Conservation (phyloP, 2,797 vertebrate genomes). For the Gorsachius magnificus region DNA sequence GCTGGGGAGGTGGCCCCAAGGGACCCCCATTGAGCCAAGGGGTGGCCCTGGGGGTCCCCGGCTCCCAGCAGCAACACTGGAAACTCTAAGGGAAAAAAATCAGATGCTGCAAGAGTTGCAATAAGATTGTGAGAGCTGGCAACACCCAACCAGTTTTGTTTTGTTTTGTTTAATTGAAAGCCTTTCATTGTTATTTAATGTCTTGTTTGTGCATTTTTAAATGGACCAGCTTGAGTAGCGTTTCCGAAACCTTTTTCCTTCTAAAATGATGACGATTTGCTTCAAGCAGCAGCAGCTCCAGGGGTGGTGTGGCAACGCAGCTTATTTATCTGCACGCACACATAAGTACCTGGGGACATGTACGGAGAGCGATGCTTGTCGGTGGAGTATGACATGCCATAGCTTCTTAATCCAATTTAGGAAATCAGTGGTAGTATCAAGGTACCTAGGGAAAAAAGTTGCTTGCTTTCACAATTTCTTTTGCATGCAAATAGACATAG, state of each 20-base stretch:
- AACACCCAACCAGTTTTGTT: neutral
- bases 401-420: accelerated
- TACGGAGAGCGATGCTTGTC: accelerated
- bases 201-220: constrained; percentile 5
- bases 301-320: neutral
- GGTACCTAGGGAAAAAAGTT: neutral
- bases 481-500: neutral
- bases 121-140: neutral
- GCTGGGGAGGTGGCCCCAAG: neutral
- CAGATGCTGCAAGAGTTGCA: neutral
- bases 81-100: neutral
- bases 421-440: neutral
- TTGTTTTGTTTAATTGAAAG: neutral
- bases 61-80: neutral
- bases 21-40: neutral
- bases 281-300: neutral
- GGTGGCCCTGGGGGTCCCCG: neutral
- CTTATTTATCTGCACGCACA: accelerated
- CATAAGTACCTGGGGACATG: accelerated
- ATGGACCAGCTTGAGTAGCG: neutral
- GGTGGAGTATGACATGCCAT: accelerated
- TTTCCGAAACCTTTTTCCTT: neutral
- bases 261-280: accelerated
- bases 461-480: neutral
- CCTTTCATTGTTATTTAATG: neutral